Evolutionary conservation across 2,797 vertebrate species (phyloP).

Genomic region (Hypotaenidia philippensis): DNA sequence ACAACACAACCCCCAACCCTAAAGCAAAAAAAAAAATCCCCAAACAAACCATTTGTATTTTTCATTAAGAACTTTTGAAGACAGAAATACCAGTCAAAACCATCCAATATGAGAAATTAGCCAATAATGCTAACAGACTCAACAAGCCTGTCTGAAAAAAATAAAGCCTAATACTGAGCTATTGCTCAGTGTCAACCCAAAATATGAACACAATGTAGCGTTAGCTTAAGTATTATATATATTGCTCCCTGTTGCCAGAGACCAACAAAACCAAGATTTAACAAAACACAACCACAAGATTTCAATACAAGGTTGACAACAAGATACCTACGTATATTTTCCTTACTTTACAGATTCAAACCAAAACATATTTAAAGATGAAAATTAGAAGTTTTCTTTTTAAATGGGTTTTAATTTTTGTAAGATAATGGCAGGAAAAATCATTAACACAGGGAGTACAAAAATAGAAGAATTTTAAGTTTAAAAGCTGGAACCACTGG

Average conservation of each 20-base stretch:
- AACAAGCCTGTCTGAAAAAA: background rate
- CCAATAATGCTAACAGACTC: background rate
- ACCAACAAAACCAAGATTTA: background rate
- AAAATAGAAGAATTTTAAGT: background rate
- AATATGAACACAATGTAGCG: background rate
- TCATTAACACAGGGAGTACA: background rate
- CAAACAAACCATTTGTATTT: background rate
- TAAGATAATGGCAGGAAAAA: background rate
- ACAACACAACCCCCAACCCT: too few relatives aligned
- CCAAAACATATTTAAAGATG: background rate
- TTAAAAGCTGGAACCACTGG: background rate
- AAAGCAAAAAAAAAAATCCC: background rate
- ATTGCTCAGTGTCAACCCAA: background rate
- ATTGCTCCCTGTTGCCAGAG: background rate
- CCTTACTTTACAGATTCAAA: background rate
- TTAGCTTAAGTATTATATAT: background rate
- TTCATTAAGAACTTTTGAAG: background rate
- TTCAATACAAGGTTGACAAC: background rate
- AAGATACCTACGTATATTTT: background rate
- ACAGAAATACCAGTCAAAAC: background rate
- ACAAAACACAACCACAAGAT: background rate
- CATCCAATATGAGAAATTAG: background rate
- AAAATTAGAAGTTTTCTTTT: background rate
- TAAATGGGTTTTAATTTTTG: background rate
- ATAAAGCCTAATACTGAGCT: background rate